Conservation (phyloP, 2,797 vertebrate species). For the Pseudotriccus pelzelni region DNA sequence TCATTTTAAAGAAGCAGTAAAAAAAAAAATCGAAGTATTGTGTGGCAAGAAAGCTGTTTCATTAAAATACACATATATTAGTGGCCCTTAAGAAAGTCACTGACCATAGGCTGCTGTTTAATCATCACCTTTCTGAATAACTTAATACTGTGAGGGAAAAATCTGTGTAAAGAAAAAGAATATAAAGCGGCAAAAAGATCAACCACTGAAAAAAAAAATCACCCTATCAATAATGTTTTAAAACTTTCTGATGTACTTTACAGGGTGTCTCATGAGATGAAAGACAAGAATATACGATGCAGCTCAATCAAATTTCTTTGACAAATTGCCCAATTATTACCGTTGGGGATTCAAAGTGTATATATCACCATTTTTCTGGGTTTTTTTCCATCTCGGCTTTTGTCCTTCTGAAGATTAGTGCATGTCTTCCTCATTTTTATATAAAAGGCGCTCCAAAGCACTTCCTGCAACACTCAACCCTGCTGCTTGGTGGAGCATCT, state of each 20-base stretch:
- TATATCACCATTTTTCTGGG: neutral
- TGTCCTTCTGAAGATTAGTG: neutral
- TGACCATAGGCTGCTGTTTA: neutral
- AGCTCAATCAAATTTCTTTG: neutral
- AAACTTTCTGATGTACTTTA: neutral
- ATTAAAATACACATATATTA: neutral
- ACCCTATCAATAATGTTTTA: neutral
- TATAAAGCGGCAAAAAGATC: neutral
- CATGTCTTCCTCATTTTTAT: constrained; percentile 65
- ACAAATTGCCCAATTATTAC: constrained; percentile 4
- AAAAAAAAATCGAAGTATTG: neutral
- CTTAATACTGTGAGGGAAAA: neutral
- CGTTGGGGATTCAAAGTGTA: neutral
- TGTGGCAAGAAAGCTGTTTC: constrained; percentile 12
- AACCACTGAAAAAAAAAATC: neutral
- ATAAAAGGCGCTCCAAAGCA: constrained; percentile 89
- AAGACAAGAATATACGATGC: neutral
- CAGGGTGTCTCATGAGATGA: neutral
- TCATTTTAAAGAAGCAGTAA: constrained; percentile 1
- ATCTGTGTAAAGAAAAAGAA: neutral
- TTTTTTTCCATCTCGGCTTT: neutral
- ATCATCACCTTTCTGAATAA: neutral
- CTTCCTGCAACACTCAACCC: constrained; percentile 89
- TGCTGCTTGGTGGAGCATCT: constrained; percentile 84
- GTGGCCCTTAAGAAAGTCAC: neutral